Conservation (phyloP, 2,113 vertebrate species). For the Daboia siamensis region DNA sequence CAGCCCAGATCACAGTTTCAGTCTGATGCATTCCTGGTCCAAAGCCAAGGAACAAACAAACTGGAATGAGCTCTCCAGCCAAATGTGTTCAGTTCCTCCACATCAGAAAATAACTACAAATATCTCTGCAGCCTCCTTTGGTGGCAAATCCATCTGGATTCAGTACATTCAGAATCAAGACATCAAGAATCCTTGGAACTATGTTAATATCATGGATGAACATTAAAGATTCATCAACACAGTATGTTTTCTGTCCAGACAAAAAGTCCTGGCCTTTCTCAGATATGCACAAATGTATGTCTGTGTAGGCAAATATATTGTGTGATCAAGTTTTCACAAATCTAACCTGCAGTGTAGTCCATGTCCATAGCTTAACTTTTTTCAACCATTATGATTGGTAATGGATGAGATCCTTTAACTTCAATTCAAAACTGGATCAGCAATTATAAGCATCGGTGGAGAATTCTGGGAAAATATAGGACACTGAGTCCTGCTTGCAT, state of each 20-base stretch:
- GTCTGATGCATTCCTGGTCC: constrained; percentile 3
- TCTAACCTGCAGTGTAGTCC: background rate
- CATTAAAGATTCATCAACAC: background rate
- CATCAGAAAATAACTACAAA: background rate
- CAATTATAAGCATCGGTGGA: constrained; percentile 10
- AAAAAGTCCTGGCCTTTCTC: background rate
- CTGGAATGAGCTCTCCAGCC: constrained; percentile 15
- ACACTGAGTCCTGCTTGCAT: background rate
- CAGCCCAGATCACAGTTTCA: background rate
- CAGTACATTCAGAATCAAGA: rapidly evolving
- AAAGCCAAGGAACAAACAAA: constrained; percentile 4
- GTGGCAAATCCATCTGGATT: background rate
- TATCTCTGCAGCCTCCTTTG: constrained; percentile 13
- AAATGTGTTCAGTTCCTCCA: background rate
- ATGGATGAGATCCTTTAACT: background rate
- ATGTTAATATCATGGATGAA: background rate
- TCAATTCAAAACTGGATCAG: constrained; percentile 10
- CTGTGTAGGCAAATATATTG: background rate
- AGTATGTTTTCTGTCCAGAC: background rate
- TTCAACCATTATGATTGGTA: background rate
- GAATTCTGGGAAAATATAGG: background rate
- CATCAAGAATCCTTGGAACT: background rate
- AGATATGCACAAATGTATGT: background rate
- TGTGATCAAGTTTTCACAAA: background rate
- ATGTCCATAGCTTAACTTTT: background rate